phyloP scores from a whole-genome alignment of 1,140 invertebrate species.

The Anastrepha obliqua region DNA sequence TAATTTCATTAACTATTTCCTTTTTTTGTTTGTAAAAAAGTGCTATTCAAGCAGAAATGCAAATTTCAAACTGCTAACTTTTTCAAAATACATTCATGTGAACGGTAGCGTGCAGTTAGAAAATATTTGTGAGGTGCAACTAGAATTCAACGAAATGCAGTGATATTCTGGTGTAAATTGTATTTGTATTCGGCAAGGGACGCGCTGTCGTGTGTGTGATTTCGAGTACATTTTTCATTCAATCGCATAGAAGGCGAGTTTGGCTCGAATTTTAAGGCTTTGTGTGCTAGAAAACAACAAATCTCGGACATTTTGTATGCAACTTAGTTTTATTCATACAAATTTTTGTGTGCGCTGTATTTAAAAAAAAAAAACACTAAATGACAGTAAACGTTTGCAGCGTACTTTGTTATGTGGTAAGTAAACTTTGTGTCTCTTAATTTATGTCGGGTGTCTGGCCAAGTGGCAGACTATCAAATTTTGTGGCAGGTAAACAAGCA shows the following conservation, averaged over 20 bases:
- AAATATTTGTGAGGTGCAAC: not conserved
- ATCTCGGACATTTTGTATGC: not conserved
- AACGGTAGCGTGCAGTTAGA: too few relatives aligned
- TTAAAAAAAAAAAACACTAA: not conserved
- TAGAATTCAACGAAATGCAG: not conserved
- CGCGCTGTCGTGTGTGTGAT: not conserved
- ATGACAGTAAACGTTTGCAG: not conserved
- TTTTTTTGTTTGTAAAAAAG: not conserved
- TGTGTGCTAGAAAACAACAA: not conserved
- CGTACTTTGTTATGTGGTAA: not conserved
- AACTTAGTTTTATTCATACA: not conserved
- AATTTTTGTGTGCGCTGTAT: not conserved
- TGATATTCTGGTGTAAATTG: not conserved
- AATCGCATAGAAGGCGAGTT: not conserved
- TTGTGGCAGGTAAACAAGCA: conserved; percentile 43
- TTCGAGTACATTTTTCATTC: not conserved
- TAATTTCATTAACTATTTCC: not conserved
- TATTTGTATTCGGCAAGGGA: not conserved
- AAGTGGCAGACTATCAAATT: conserved; percentile 21
- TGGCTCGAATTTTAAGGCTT: not conserved
- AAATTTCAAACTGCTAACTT: not conserved
- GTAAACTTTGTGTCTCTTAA: conserved; percentile 26
- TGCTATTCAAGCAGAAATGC: not conserved
- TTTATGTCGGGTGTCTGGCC: conserved; percentile 14
- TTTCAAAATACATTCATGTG: too few relatives aligned